Base-by-base conservation (phyloP, 2,888 invertebrate species). In the Mantis religiosa region DNA sequence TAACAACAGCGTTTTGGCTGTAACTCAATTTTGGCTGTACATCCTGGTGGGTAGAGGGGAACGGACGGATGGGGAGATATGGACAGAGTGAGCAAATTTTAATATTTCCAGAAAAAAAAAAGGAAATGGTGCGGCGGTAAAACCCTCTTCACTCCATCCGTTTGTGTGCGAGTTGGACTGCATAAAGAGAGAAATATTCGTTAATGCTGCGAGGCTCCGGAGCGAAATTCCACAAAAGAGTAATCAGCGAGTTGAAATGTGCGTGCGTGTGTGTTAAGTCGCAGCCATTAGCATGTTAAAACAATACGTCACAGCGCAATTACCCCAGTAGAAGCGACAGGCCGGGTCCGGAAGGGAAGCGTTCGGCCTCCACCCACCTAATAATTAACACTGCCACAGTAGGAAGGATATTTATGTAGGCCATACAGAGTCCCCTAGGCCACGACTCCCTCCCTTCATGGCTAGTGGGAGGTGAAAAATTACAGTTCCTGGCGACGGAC, bases 271-370 rank as follows among this genome's bases (percentile, higher is more conserved):
- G 54, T 71, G 88, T 88, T 88, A 85, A 88, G 89, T 89, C 88
- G 47, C 34, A 82, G 85, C 89, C 88, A 89, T 89, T 89, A 89
- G 89, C 89, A 89, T 89, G 89, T 89, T 89, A 89, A 88, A 89
- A 88, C 89, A 89, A 89, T 89, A 89, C 89, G 89, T 89, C 89
- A 89, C 85, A 28, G 47, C 88, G 85, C 89, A 89, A 88, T 89
- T 89, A 89, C 89, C 89, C 89, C 41, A 27, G 41, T 81, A 81
- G 81, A 81, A 87, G 34, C 81, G 28, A 15, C 87, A 28, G 28
- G 47, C 28, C 47, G 41, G 27, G 28, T 41, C 47, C 83, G 81
- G 82, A 20, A 28, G 54, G 34, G 34, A 27, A 34, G 12, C 47
- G 82, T 82, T 41, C 27, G 82, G 71, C 87, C 41, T 27, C 82